Conservation (phyloP, 1,140 invertebrate genomes). For the Psix sp. region DNA sequence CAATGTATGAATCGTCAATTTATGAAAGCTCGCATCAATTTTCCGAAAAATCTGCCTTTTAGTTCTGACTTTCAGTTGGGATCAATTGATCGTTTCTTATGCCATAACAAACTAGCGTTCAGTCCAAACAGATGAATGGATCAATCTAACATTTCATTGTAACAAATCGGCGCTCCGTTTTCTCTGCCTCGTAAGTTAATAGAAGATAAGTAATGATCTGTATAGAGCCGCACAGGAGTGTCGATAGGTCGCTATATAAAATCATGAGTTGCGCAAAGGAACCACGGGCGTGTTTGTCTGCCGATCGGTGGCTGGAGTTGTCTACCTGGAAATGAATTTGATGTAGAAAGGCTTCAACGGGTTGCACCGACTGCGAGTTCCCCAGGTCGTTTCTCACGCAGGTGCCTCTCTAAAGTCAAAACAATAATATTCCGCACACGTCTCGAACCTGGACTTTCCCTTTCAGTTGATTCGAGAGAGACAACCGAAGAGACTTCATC, state of each 20-base stretch:
- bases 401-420: conserved; percentile 55
- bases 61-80: too few relatives aligned
- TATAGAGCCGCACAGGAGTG: conserved; percentile 34
- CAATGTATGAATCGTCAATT: too few relatives aligned
- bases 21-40: too few relatives aligned
- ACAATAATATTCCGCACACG: conserved; percentile 45
- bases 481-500: conserved; percentile 42
- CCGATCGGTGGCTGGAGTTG: conserved; percentile 42
- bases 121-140: too few relatives aligned
- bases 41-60: too few relatives aligned
- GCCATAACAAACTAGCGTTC: conserved; percentile 7
- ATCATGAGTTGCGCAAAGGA: conserved; percentile 52
- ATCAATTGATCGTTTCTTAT: conserved; percentile 3
- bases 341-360: conserved; percentile 56
- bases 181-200: too few relatives aligned
- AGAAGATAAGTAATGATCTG: too few relatives aligned
- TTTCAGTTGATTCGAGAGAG: conserved; percentile 43
- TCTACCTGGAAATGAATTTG: conserved; percentile 44
- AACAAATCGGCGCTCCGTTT: too few relatives aligned
- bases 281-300: conserved; percentile 53
- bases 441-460: conserved; percentile 49
- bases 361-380: conserved; percentile 32
- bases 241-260: conserved; percentile 39
- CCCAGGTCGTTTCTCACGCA: conserved; percentile 51
- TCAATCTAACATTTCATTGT: too few relatives aligned